Base-by-base conservation (phyloP, 2,888 invertebrate genomes). In the Siphonodentalium dalli region DNA sequence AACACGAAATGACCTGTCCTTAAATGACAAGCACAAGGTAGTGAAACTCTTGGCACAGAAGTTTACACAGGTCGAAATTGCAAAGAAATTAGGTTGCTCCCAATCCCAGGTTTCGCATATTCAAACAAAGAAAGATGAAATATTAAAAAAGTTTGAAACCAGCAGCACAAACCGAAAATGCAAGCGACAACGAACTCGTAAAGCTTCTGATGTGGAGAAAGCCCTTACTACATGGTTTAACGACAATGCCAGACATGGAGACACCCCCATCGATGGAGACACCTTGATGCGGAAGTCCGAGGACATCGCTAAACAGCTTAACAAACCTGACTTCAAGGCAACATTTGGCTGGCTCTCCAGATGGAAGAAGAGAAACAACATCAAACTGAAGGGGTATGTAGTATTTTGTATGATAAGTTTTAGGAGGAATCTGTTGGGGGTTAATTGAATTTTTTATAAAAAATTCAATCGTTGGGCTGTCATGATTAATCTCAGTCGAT, bases 151-250 rank as follows among this genome's bases (percentile, higher is more conserved):
- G 11, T 54, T 37, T 20, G 34, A 58, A 27, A 27, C 48, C 1
- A 55, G 45, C 1, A 55, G 45, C 37, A 9, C 27, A 11, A 59
- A 55, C 39, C 59, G 52, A 20, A 38, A 55, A 11, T 18, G 55
- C 29, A 59, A 55, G 34, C 28, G 54, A 18, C 51, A 55, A 11
- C 24, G 51, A 23, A 37, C 49, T 6, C 53, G 59, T 13, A 55
- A 59, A 44, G 40, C 39, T 8, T 28, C 29, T 2, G 37, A 49
- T 1, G 52, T 53, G 6, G 52, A 59, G 29, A 21, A 24, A 15
- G 52, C 48, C 18, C 39, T 53, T 9, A 29, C 31, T 26, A 18
- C 28, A 7, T 56, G 53, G 53, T 60, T 56, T 28, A 41, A 24
- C 3, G 26, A 38, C 20, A n/a, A n/a, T n/a, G 46, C 49, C 21